These are phyloP conservation scores for Xyliphius kryptos DNA, from an alignment of 2,113 vertebrate genomes.

Conservation along the genomic window DNA sequence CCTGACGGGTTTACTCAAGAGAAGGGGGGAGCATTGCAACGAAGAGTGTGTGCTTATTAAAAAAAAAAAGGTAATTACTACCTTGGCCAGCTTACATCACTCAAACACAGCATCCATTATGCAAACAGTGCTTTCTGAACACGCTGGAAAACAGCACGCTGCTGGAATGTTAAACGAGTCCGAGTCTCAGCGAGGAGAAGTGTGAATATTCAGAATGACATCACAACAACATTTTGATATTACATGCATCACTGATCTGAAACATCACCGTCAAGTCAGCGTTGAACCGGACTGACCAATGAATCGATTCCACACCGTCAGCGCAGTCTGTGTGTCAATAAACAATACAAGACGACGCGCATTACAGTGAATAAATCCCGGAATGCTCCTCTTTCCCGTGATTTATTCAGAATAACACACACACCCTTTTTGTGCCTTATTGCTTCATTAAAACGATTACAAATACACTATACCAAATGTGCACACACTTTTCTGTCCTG, in stretches of 20 bases:
- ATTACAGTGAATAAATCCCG: too few relatives aligned
- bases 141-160: conserved; percentile 15
- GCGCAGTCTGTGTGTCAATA: too few relatives aligned
- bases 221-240: conserved; percentile 5
- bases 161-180: conserved; percentile 31
- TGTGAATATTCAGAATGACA: neutral
- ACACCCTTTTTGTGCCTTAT: too few relatives aligned
- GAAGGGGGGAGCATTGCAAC: neutral
- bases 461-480: too few relatives aligned
- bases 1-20: conserved; percentile 3
- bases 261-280: neutral
- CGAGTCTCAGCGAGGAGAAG: neutral
- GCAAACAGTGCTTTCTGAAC: conserved; percentile 26
- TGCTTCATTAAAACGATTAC: too few relatives aligned
- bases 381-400: too few relatives aligned
- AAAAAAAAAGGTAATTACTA: conserved; percentile 40
- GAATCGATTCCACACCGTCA: too few relatives aligned
- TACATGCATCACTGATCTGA: neutral
- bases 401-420: too few relatives aligned
- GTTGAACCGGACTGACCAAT: neutral
- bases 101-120: conserved; percentile 38
- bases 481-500: too few relatives aligned
- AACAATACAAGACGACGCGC: too few relatives aligned
- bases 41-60: conserved; percentile 24
- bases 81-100: conserved; percentile 29